Base-by-base conservation (phyloP, 1,140 invertebrate genomes). In the Pseudachorutes palmiensis region DNA sequence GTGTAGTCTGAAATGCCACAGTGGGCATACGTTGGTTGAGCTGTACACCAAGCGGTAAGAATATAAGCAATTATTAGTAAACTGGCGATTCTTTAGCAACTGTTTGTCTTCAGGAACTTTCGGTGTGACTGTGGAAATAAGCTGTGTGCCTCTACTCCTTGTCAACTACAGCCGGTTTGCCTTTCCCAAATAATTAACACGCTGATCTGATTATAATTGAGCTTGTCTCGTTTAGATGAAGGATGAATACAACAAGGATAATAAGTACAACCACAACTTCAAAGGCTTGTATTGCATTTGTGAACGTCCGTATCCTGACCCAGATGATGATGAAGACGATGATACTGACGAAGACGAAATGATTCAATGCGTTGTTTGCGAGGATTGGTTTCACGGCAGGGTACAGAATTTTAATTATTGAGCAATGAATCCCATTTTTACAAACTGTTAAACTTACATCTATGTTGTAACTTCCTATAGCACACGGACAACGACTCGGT, bases 41-140 rank as follows among this genome's bases (percentile, higher is more conserved):
- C 81, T 99, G 0, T 99, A 98, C 76, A 99, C 97, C 0, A 99
- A 99, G 80, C 84, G 94, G 82, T 83, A 76, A 36, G 29, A 26
- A 55, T 24, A 14, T 24, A 5, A 19, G 24, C 36, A 41, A 19
- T 41, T 9, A 5, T 9, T 19, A 41, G 5, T 9, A 19, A 41
- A n/a, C n/a, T n/a, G n/a, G n/a, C n/a, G n/a, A n/a, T n/a, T n/a
- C n/a, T n/a, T n/a, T n/a, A n/a, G n/a, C n/a, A n/a, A n/a, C n/a
- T n/a, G n/a, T n/a, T n/a, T n/a, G n/a, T n/a, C 78, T 79, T 48
- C 68, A 84, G 87, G 59, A 88, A 92, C 77, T 97, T 98, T 75
- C 84, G 91, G 48, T 99, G 96, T 80, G 97, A 99, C 78, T 99
- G 97, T 83, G 96, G 97, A 22, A 98, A 95, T 77, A 82, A 82